phyloP scores from a whole-genome alignment of 2,797 vertebrate genomes.

The Chaenodraco wilsoni region DNA sequence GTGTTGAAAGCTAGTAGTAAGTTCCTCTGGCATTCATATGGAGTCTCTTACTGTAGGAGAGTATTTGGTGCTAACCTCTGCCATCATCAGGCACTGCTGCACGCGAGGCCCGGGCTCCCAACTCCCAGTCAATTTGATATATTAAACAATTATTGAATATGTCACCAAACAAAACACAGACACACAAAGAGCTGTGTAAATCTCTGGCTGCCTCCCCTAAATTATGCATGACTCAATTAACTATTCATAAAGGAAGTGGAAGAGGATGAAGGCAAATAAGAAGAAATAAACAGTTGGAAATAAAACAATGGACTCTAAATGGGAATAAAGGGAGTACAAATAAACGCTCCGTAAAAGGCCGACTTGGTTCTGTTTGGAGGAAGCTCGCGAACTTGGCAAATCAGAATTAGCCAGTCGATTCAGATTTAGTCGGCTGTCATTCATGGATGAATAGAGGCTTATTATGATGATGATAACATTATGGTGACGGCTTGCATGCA shows the following conservation, averaged over 20 bases:
- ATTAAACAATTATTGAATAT: conserved; percentile 87
- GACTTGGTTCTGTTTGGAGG: conserved; percentile 48
- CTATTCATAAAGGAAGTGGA: conserved; percentile 76
- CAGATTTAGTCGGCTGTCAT: conserved; percentile 71
- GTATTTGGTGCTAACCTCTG: conserved; percentile 40
- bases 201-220: conserved; percentile 76
- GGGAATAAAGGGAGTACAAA: conserved; percentile 50
- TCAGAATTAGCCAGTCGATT: conserved; percentile 72
- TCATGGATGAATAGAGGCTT: conserved; percentile 70
- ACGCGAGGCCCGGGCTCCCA: conserved; percentile 38
- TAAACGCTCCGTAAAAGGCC: conserved; percentile 54
- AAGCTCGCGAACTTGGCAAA: conserved; percentile 63
- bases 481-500: conserved; percentile 51
- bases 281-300: conserved; percentile 44
- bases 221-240: conserved; percentile 81
- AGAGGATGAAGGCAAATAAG: conserved; percentile 58
- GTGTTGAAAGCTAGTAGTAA: conserved; percentile 38
- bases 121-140: conserved; percentile 82
- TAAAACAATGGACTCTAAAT: conserved; percentile 68
- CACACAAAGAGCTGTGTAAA: conserved; percentile 82
- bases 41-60: conserved; percentile 36
- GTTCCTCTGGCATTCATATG: conserved; percentile 47
- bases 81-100: conserved; percentile 55
- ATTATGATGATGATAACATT: conserved; percentile 69
- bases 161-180: conserved; percentile 83